phyloP scores from a whole-genome alignment of 2,797 vertebrate genomes.

The Bovichtus diacanthus region DNA sequence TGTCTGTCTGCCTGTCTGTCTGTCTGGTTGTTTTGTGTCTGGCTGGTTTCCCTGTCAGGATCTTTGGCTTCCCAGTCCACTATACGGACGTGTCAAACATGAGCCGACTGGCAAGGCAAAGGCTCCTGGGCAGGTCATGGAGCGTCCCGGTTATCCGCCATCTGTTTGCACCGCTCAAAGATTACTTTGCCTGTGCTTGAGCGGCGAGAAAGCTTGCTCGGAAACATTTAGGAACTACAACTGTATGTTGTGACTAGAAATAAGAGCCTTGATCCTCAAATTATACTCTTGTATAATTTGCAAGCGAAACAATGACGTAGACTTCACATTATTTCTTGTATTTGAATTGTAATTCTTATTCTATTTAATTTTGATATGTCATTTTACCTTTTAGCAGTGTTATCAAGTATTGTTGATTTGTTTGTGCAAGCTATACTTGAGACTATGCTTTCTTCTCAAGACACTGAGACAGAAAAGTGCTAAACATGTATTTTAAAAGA shows the following conservation, averaged over 20 bases:
- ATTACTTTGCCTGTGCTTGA: constrained; percentile 95
- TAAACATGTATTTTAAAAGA: constrained; percentile 47
- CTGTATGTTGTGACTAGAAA: constrained; percentile 85
- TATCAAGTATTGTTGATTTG: constrained; percentile 92
- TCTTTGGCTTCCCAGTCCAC: constrained; percentile 98
- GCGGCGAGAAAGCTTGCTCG: constrained; percentile 34
- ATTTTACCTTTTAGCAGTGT: constrained; percentile 94
- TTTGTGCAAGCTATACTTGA: constrained; percentile 90
- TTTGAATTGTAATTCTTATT: constrained; percentile 92
- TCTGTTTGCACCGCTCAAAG: constrained; percentile 99
- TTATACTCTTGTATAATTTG: constrained; percentile 78
- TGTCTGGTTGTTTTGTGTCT: constrained; percentile 32
- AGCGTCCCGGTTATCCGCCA: constrained; percentile 98
- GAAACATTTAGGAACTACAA: constrained; percentile 78
- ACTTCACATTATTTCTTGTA: constrained; percentile 90
- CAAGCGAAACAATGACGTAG: constrained; percentile 84
- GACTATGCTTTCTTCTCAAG: constrained; percentile 86
- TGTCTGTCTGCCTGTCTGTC: not conserved
- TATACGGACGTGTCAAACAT: constrained; percentile 99
- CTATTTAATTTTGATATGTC: constrained; percentile 91
- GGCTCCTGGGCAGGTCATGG: constrained; percentile 97
- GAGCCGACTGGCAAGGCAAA: constrained; percentile 98
- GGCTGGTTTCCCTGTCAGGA: constrained; percentile 78
- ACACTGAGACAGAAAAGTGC: constrained; percentile 82
- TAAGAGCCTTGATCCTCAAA: constrained; percentile 81